These are phyloP conservation scores for Drosophila ambigua DNA, from an alignment of 1,140 invertebrate species.

Conservation along the genomic window DNA sequence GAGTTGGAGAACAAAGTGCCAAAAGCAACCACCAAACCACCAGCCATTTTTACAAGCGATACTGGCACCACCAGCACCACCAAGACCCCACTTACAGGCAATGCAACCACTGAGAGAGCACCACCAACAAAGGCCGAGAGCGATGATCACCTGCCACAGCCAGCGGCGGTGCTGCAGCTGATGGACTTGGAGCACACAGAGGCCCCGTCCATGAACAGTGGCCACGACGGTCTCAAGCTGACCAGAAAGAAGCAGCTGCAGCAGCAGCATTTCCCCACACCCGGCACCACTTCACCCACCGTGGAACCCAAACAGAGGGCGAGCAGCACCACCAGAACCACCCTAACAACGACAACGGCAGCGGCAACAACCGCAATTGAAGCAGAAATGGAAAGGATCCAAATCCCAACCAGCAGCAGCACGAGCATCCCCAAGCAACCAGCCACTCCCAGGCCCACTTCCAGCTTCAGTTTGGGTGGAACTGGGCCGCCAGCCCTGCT, in stretches of 20 bases:
- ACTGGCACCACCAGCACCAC: conserved; percentile 10
- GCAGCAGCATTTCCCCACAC: conserved; percentile 63
- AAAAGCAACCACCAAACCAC: no score
- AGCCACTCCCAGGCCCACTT: not conserved
- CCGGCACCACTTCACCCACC: conserved; percentile 3
- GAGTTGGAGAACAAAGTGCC: no score
- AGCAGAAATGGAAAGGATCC: conserved; percentile 25
- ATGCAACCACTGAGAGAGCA: not conserved
- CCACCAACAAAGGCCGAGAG: conserved; percentile 4
- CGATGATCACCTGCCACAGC: not conserved
- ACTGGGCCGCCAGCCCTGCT: conserved; percentile 14
- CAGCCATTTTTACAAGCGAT: no score
- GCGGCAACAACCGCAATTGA: conserved; percentile 17
- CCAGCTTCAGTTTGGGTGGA: conserved; percentile 1
- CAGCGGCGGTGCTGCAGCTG: conserved; percentile 54
- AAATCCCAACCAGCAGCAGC: conserved; percentile 12
- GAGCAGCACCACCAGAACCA: conserved; percentile 28
- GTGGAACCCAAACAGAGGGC: not conserved
- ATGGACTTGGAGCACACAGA: conserved; percentile 66
- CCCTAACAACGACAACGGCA: conserved; percentile 17
- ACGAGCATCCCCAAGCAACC: not conserved
- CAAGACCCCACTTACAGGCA: not conserved
- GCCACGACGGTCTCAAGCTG: conserved; percentile 74
- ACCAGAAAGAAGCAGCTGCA: conserved; percentile 78
- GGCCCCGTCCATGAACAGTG: conserved; percentile 52